phyloP scores from a whole-genome alignment of 92 coral and sea anemone species.

The Zoanthus solanderi region DNA sequence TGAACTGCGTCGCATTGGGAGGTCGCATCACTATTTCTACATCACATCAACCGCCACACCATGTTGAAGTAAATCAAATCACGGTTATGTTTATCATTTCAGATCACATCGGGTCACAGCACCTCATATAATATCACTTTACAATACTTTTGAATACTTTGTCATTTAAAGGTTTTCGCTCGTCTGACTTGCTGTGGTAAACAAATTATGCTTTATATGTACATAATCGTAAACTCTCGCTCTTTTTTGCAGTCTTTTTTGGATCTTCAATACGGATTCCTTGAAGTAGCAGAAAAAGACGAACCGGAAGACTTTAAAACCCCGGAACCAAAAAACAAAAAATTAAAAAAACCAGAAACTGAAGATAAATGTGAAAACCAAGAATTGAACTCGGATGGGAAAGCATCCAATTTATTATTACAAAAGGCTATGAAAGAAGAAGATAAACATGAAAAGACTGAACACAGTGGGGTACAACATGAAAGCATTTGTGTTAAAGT shows the following conservation, averaged over 20 bases:
- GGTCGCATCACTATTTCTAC: too few relatives aligned
- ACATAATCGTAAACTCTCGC: not conserved
- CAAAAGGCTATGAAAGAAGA: not conserved
- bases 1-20: too few relatives aligned
- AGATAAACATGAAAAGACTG: not conserved
- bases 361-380: not conserved
- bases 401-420: slow-evolving; percentile 3
- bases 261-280: slow-evolving; percentile 40
- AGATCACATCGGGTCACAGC: too few relatives aligned
- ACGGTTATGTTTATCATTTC: too few relatives aligned
- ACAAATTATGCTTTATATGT: too few relatives aligned
- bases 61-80: too few relatives aligned
- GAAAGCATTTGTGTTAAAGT: not conserved
- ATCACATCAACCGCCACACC: too few relatives aligned
- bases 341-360: slow-evolving; percentile 9
- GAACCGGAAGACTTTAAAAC: slow-evolving; percentile 17
- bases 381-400: not conserved
- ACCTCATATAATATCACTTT: too few relatives aligned
- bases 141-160: too few relatives aligned
- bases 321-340: slow-evolving; percentile 30
- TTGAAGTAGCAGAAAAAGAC: slow-evolving; percentile 19
- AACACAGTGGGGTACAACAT: not conserved
- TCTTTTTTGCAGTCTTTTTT: slow-evolving; percentile 22
- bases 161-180: too few relatives aligned
- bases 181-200: too few relatives aligned